These are phyloP conservation scores for Drosophila basisetae DNA, from an alignment of 2,888 invertebrate species.

Conservation along the genomic window DNA sequence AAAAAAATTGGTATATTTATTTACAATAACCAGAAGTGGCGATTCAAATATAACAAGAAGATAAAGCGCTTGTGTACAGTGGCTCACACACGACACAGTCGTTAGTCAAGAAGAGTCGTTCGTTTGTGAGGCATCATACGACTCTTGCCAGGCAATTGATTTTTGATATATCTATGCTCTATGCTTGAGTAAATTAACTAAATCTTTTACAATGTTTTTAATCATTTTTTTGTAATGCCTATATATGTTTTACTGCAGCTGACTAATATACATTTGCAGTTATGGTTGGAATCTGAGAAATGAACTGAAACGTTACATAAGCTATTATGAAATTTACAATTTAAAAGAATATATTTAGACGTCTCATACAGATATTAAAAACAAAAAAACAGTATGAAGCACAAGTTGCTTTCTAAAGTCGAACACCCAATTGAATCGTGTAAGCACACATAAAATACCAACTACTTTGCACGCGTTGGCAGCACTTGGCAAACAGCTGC, in stretches of 20 bases:
- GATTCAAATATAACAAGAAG: neutral
- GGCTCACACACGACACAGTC: no score
- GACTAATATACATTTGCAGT: no score
- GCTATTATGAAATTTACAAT: no score
- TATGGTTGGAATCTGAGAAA: no score
- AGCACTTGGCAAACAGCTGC: slow-evolving; percentile 63
- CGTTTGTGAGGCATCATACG: neutral
- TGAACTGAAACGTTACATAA: no score
- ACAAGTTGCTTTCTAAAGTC: neutral
- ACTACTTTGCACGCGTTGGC: slow-evolving; percentile 23
- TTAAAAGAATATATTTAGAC: neutral
- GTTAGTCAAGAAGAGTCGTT: neutral
- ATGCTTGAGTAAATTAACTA: no score
- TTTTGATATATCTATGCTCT: no score
- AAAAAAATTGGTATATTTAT: neutral
- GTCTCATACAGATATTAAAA: neutral
- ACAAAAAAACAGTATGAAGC: neutral
- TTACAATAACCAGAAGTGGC: slow-evolving; percentile 20
- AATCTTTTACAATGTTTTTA: no score
- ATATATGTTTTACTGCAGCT: no score
- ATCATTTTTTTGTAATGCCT: no score
- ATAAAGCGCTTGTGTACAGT: neutral
- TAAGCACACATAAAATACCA: neutral
- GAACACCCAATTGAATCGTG: neutral
- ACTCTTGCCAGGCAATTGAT: neutral